These are phyloP conservation scores for Gerris lacustris DNA, from an alignment of 2,888 invertebrate genomes.

Conservation along the genomic window DNA sequence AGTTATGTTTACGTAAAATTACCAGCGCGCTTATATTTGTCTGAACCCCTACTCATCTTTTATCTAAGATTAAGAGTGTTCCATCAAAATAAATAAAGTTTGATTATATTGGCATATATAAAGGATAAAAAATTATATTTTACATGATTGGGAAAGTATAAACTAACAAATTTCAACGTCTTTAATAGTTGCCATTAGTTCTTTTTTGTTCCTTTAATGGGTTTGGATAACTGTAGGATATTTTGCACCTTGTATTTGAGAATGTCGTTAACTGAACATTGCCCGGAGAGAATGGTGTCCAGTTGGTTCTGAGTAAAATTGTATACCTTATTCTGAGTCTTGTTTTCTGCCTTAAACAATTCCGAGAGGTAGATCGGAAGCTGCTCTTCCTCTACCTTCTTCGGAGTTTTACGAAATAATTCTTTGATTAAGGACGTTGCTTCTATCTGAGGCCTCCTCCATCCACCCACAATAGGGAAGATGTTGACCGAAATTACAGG, in stretches of 20 bases:
- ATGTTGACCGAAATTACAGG: conserved; percentile 1
- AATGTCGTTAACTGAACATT: not conserved
- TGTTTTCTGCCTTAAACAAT: not conserved
- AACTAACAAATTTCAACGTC: too few species aligned
- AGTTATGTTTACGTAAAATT: too few species aligned
- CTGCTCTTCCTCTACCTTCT: not conserved
- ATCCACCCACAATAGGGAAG: not conserved
- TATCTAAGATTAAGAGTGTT: too few species aligned
- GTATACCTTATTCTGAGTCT: not conserved
- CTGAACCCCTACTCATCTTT: too few species aligned
- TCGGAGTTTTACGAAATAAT: not conserved
- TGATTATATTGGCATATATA: too few species aligned
- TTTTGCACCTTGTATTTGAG: not conserved
- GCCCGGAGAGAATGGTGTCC: not conserved
- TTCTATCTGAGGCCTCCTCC: not conserved
- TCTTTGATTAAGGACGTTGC: not conserved
- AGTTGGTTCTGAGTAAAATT: not conserved
- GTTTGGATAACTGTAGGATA: not conserved
- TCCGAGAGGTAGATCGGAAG: not conserved
- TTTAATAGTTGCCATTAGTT: too few species aligned
- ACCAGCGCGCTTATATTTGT: too few species aligned
- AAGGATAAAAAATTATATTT: too few species aligned
- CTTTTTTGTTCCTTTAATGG: too few species aligned
- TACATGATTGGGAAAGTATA: too few species aligned
- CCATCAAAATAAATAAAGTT: too few species aligned